These are phyloP conservation scores for Meliscaeva auricollis DNA, from an alignment of 2,888 invertebrate genomes.

Conservation along the genomic window DNA sequence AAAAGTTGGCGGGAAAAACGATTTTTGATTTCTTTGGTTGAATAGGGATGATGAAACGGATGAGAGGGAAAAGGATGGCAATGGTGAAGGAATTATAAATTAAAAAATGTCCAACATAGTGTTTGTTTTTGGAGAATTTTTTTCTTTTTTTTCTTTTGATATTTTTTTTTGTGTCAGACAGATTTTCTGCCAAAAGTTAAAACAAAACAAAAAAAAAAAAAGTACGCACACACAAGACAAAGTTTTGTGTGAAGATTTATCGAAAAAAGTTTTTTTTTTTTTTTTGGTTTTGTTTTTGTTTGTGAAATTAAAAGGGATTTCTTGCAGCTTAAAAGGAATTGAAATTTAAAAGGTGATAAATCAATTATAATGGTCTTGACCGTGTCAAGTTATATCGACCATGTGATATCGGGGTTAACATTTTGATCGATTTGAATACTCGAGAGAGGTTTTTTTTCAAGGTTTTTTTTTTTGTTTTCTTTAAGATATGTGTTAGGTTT, in stretches of 20 bases:
- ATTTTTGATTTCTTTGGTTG: conserved; percentile 62
- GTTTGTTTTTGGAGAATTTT: conserved; percentile 63
- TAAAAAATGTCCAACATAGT: conserved; percentile 68
- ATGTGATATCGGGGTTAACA: background rate
- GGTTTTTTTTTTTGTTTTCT: no score
- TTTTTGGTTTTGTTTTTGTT: background rate
- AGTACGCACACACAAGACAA: background rate
- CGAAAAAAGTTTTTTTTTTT: conserved; percentile 49
- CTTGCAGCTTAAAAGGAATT: conserved; percentile 49
- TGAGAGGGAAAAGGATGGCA: background rate
- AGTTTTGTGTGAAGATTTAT: conserved; percentile 45
- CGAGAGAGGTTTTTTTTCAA: background rate
- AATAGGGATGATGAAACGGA: background rate
- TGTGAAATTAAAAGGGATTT: conserved; percentile 44
- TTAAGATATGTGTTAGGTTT: no score
- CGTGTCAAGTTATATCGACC: conserved; percentile 14
- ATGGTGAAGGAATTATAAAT: conserved; percentile 54
- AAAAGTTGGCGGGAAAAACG: conserved; percentile 48
- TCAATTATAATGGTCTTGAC: conserved; percentile 55
- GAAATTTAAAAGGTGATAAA: conserved; percentile 58
- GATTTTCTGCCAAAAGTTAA: conserved; percentile 38
- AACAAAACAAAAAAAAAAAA: background rate
- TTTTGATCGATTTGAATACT: background rate
- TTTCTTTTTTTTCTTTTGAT: conserved; percentile 48
- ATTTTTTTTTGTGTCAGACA: conserved; percentile 58